Evolutionary conservation across 2,888 invertebrate genomes (phyloP).

Genomic region (Hirtodrosophila confusa): DNA sequence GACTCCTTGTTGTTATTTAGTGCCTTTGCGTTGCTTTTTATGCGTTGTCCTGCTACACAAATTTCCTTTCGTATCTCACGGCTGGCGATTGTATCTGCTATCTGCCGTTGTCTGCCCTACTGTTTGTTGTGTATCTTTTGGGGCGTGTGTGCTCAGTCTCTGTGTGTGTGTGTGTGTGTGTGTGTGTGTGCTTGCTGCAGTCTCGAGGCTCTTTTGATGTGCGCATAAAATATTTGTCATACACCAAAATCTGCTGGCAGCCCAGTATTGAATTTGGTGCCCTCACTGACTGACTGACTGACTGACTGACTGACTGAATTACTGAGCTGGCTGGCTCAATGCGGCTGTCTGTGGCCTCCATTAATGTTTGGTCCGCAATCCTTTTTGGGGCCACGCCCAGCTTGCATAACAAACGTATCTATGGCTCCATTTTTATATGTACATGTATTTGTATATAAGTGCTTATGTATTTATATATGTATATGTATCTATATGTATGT

Average conservation of each 20-base stretch:
- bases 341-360: slow-evolving; percentile 57
- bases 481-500: slow-evolving; percentile 10
- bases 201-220: slow-evolving; percentile 73
- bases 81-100: slow-evolving; percentile 56
- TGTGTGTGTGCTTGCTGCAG: slow-evolving; percentile 47
- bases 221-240: slow-evolving; percentile 77
- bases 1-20: slow-evolving; percentile 72
- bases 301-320: slow-evolving; percentile 23
- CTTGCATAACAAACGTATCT: slow-evolving; percentile 75
- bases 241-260: slow-evolving; percentile 65
- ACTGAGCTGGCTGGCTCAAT: slow-evolving; percentile 30
- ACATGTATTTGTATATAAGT: slow-evolving; percentile 26
- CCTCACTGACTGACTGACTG: slow-evolving; percentile 35
- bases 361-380: slow-evolving; percentile 72
- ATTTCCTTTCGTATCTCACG: slow-evolving; percentile 60
- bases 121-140: slow-evolving; percentile 48
- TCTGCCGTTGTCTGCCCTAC: slow-evolving; percentile 28
- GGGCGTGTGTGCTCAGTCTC: slow-evolving; percentile 18
- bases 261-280: slow-evolving; percentile 47
- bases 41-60: slow-evolving; percentile 57
- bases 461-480: slow-evolving; percentile 12
- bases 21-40: slow-evolving; percentile 68
- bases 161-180: slow-evolving; percentile 15
- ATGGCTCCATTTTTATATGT: slow-evolving; percentile 38
- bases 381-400: slow-evolving; percentile 74